Evolutionary conservation across 2,113 vertebrate species (phyloP).

Genomic region (Rousettus leschenaultii): DNA sequence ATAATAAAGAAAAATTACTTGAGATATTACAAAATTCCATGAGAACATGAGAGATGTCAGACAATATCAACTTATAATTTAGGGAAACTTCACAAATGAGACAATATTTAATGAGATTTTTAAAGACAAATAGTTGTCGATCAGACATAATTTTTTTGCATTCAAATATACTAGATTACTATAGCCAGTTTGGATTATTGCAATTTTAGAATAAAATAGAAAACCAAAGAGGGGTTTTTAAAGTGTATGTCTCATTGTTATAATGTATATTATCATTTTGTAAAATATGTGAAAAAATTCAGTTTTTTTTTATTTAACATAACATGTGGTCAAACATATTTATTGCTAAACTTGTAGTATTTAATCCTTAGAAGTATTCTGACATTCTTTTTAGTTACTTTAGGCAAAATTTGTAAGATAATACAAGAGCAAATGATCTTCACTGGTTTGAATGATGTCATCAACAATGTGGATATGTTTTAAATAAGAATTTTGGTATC

Average conservation of each 20-base stretch:
- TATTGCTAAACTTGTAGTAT: neutral
- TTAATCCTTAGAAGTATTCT: neutral
- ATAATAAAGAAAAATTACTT: neutral
- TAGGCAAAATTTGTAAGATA: neutral
- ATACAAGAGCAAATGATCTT: neutral
- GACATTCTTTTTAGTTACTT: neutral
- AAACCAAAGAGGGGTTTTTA: neutral
- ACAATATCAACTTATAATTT: neutral
- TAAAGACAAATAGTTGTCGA: constrained; percentile 7
- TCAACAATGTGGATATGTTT: neutral
- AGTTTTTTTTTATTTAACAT: constrained; percentile 17
- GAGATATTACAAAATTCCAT: neutral
- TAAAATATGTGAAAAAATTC: neutral
- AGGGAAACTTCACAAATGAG: neutral
- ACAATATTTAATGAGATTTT: neutral
- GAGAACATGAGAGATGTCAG: neutral
- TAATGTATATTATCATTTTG: neutral
- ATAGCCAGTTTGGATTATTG: neutral
- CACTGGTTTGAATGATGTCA: neutral
- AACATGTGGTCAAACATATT: neutral
- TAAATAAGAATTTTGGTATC: neutral
- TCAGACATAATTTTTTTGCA: neutral
- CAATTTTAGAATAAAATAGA: constrained; percentile 22
- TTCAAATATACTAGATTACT: neutral
- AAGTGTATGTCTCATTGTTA: neutral